phyloP scores from a whole-genome alignment of 1,140 invertebrate species.

The Melanaphis sacchari region DNA sequence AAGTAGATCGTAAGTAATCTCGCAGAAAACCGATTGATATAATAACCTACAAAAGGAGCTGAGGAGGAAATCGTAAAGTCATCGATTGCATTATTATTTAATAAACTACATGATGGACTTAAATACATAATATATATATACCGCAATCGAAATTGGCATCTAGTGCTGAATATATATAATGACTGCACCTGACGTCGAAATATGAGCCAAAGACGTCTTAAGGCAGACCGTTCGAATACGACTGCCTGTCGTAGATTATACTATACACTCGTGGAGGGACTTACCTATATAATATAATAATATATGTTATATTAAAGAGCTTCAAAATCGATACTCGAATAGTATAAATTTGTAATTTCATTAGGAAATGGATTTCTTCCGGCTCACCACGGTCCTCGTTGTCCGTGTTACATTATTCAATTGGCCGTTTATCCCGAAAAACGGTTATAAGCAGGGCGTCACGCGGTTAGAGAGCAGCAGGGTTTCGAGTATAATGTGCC shows the following conservation, averaged over 20 bases:
- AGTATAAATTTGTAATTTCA: conserved; percentile 56
- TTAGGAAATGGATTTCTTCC: conserved; percentile 51
- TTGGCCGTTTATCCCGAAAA: conserved; percentile 23
- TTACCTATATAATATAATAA: not conserved
- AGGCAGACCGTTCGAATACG: too few relatives aligned
- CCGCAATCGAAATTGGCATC: not conserved
- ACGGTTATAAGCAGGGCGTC: not conserved
- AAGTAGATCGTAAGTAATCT: not conserved
- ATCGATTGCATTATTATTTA: not conserved
- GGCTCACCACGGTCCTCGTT: not conserved
- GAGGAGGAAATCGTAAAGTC: not conserved
- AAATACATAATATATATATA: not conserved
- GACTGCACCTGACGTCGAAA: not conserved
- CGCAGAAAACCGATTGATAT: not conserved
- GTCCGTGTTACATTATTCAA: conserved; percentile 34
- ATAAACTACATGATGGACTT: not conserved
- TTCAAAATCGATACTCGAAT: not conserved
- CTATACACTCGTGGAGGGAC: not conserved
- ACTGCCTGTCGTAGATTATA: not conserved
- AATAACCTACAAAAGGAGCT: not conserved
- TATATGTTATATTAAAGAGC: conserved; percentile 39
- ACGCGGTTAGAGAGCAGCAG: not conserved
- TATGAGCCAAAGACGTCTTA: not conserved
- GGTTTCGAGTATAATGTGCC: not conserved
- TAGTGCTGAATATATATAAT: not conserved